These are phyloP conservation scores for Pionites leucogaster DNA, from an alignment of 2,113 vertebrate species.

Conservation along the genomic window DNA sequence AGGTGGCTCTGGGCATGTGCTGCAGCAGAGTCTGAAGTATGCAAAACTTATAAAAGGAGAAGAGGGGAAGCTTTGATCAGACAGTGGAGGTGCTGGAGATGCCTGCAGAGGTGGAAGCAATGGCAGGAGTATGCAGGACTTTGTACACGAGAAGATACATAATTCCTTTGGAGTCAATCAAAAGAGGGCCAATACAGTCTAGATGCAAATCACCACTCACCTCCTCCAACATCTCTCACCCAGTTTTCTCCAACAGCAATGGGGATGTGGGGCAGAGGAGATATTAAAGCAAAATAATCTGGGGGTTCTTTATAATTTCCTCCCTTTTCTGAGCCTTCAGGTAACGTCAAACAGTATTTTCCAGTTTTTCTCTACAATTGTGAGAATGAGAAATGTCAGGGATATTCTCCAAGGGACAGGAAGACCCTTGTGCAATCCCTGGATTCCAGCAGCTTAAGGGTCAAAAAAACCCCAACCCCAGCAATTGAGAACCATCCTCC, in stretches of 20 bases:
- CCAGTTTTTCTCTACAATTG: neutral
- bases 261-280: neutral
- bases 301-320: neutral
- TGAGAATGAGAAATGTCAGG: neutral
- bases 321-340: neutral
- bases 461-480: neutral
- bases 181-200: neutral
- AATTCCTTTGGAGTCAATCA: conserved; percentile 45
- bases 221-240: neutral
- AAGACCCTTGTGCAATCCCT: neutral
- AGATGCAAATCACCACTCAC: conserved; percentile 9
- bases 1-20: neutral
- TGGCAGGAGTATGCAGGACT: neutral
- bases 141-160: conserved; percentile 10
- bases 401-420: neutral
- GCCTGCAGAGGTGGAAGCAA: conserved; percentile 38
- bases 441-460: neutral
- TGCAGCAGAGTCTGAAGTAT: neutral
- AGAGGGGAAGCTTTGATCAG: conserved; percentile 43
- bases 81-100: conserved; percentile 2
- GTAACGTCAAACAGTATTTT: neutral
- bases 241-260: neutral
- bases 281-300: neutral
- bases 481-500: neutral
- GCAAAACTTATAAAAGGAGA: conserved; percentile 38